Percentiles rank a stretch among this genome's conserved stretches.
Conservation (phyloP, 2,797 vertebrate species). For the Babyrousa celebensis region DNA sequence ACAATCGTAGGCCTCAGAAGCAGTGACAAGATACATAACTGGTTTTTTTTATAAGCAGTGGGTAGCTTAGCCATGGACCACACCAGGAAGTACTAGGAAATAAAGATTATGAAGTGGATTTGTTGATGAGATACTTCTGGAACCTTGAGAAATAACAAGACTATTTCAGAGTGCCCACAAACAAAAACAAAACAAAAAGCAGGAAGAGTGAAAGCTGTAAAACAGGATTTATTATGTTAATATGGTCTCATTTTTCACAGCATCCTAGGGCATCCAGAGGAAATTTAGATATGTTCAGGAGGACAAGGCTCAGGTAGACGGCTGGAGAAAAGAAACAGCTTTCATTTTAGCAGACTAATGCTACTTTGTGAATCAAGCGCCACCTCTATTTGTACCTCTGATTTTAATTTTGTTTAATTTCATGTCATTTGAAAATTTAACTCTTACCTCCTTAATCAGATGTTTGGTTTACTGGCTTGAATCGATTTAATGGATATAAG, state of each 20-base stretch:
- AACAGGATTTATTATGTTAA: background rate
- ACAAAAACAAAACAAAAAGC: background rate
- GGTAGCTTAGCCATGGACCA: background rate
- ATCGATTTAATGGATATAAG: background rate
- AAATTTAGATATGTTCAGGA: background rate
- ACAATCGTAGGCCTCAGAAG: background rate
- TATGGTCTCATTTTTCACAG: background rate
- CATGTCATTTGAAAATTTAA: conserved; percentile 17
- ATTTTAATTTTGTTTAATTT: conserved; percentile 28
- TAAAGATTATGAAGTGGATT: background rate
- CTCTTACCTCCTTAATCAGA: background rate
- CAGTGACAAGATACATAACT: background rate
- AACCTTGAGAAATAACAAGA: background rate
- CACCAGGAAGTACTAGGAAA: background rate
- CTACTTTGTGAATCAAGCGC: background rate
- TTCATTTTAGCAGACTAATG: background rate
- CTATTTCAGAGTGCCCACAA: background rate
- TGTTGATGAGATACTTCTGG: background rate
- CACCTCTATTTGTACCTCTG: background rate
- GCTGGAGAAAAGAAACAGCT: background rate
- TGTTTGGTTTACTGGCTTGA: background rate
- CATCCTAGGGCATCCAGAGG: background rate
- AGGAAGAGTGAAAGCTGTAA: background rate
- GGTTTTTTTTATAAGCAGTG: background rate
- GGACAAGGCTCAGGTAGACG: background rate